Evolutionary conservation across 2,797 vertebrate species (phyloP).

Genomic region (Anniella stebbinsi): DNA sequence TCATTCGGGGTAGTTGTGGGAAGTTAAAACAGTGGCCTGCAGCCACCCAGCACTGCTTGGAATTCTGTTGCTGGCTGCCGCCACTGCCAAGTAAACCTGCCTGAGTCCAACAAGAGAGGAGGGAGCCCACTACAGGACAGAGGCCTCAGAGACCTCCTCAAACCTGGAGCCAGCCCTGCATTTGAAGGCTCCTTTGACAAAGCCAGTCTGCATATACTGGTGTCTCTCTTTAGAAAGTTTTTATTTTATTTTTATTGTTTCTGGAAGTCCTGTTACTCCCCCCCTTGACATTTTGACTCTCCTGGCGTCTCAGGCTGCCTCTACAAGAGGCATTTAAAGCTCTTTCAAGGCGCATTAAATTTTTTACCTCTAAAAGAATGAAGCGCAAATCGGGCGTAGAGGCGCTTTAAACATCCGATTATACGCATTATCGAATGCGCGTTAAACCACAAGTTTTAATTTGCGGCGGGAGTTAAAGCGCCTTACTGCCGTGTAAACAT

Average conservation of each 20-base stretch:
- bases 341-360: too few species aligned
- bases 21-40: neutral
- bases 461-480: too few species aligned
- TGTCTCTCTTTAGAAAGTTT: constrained; percentile 39
- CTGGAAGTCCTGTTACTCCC: constrained; percentile 17
- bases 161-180: neutral
- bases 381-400: too few species aligned
- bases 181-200: neutral
- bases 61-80: neutral
- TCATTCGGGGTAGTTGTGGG: neutral
- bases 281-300: constrained; percentile 54
- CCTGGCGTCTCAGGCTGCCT: constrained; percentile 50
- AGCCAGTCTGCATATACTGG: neutral
- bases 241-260: constrained; percentile 34
- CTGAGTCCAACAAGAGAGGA: neutral
- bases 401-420: too few species aligned
- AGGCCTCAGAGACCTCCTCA: neutral
- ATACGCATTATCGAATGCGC: too few species aligned
- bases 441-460: too few species aligned
- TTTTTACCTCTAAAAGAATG: too few species aligned
- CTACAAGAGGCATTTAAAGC: too few species aligned
- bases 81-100: neutral
- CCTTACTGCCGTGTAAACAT: too few species aligned
- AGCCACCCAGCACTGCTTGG: neutral
- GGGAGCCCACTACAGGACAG: neutral